Conservation (phyloP, 2,888 invertebrate species). For the Pyrrhosoma nymphula region DNA sequence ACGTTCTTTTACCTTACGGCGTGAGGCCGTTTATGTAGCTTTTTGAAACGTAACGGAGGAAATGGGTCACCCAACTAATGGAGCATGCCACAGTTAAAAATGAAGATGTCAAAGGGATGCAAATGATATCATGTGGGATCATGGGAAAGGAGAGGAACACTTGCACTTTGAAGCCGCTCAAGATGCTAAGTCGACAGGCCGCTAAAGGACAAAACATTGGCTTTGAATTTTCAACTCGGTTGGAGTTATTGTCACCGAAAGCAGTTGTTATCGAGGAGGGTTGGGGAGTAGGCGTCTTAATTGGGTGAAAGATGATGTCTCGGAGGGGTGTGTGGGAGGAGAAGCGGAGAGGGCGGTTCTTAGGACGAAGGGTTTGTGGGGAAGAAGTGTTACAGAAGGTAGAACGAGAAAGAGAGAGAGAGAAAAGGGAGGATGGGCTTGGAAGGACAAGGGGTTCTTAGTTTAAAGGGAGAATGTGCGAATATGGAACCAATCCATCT, state of each 20-base stretch:
- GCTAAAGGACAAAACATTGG: background rate
- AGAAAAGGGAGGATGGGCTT: background rate
- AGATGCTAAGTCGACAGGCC: background rate
- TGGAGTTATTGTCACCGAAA: background rate
- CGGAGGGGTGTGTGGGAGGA: background rate
- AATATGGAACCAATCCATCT: slow-evolving; percentile 36
- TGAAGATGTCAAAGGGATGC: background rate
- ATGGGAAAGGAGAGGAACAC: background rate
- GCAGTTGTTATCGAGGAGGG: background rate
- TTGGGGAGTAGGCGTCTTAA: background rate
- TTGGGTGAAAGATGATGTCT: slow-evolving; percentile 6
- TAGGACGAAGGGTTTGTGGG: too few species aligned
- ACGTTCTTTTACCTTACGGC: too few species aligned
- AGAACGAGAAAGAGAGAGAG: background rate
- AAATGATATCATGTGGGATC: background rate
- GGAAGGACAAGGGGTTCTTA: background rate
- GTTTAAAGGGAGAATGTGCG: slow-evolving; percentile 14
- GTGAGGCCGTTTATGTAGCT: too few species aligned
- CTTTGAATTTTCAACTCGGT: background rate
- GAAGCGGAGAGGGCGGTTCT: too few species aligned
- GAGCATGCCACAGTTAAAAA: too few species aligned
- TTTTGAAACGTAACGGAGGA: too few species aligned
- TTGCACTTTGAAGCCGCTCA: background rate
- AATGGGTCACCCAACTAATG: too few species aligned
- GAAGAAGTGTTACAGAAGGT: too few species aligned